These are phyloP conservation scores for Zosterops hypoxanthus DNA, from an alignment of 2,113 vertebrate species.

Conservation along the genomic window DNA sequence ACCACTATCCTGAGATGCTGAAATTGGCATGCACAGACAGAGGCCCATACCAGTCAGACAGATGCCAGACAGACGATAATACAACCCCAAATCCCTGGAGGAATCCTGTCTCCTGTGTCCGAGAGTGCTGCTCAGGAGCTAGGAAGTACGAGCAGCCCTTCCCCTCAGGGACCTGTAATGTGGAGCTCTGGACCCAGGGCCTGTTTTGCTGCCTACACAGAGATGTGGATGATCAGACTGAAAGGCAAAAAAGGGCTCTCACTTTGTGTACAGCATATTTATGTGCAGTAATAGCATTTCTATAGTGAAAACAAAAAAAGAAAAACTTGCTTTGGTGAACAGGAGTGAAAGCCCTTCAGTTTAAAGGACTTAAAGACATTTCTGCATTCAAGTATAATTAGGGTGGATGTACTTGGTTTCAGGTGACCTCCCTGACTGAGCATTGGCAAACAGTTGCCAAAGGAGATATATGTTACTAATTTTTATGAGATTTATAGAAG, in stretches of 20 bases:
- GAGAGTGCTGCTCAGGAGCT: neutral
- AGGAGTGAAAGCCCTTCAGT: neutral
- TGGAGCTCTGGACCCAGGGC: neutral
- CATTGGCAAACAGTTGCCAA: neutral
- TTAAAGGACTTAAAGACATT: neutral
- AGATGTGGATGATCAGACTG: neutral
- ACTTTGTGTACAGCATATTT: neutral
- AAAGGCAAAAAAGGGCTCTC: neutral
- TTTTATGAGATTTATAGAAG: conserved; percentile 15
- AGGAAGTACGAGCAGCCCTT: neutral
- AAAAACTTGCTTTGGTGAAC: neutral
- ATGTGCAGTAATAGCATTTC: neutral
- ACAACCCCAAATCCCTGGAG: neutral
- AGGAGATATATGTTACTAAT: conserved; percentile 22
- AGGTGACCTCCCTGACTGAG: neutral
- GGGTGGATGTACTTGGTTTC: neutral
- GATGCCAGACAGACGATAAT: neutral
- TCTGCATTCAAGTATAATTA: neutral
- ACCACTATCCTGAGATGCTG: neutral
- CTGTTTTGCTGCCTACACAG: neutral
- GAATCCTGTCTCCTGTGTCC: neutral
- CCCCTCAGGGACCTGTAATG: neutral
- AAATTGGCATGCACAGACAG: neutral
- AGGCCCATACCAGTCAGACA: accelerated
- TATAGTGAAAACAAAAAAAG: neutral